A percentile compares a stretch with the other conserved stretches of the same genome.
These are phyloP conservation scores for Macrotis lagotis DNA, from an alignment of 2,113 vertebrate genomes.

Conservation along the genomic window DNA sequence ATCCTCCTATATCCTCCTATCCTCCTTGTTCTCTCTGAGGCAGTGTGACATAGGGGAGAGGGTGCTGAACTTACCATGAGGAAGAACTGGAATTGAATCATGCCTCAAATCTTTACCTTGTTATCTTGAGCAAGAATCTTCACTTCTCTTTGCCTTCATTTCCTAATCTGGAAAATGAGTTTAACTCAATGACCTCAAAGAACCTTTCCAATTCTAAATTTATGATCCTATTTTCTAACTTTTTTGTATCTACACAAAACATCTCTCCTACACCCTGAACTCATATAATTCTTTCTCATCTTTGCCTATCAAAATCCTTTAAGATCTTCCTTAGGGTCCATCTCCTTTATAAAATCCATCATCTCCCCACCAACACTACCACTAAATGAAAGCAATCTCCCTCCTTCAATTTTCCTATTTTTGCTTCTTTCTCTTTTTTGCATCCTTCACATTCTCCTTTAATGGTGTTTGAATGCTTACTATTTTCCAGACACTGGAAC, in stretches of 20 bases:
- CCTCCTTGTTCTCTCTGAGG: background rate
- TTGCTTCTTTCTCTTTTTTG: background rate
- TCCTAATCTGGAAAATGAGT: background rate
- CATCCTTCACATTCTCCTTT: background rate
- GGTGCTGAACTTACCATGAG: background rate
- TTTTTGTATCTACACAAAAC: background rate
- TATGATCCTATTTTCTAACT: background rate
- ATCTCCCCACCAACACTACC: background rate
- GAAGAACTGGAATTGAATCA: background rate
- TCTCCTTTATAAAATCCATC: background rate
- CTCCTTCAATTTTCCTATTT: background rate
- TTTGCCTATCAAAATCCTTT: background rate
- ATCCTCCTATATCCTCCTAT: background rate
- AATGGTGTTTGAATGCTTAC: background rate
- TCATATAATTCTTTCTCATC: background rate
- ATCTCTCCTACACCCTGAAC: background rate
- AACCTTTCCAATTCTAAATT: background rate
- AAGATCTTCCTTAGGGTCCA: background rate
- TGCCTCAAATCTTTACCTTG: background rate
- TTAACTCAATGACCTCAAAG: background rate
- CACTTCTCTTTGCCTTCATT: background rate
- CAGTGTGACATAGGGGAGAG: background rate
- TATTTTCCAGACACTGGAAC: background rate
- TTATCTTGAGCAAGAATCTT: background rate
- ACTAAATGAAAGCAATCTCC: background rate